Evolutionary conservation across 2,797 vertebrate species (phyloP).

Genomic region (Dromococcyx pavoninus): DNA sequence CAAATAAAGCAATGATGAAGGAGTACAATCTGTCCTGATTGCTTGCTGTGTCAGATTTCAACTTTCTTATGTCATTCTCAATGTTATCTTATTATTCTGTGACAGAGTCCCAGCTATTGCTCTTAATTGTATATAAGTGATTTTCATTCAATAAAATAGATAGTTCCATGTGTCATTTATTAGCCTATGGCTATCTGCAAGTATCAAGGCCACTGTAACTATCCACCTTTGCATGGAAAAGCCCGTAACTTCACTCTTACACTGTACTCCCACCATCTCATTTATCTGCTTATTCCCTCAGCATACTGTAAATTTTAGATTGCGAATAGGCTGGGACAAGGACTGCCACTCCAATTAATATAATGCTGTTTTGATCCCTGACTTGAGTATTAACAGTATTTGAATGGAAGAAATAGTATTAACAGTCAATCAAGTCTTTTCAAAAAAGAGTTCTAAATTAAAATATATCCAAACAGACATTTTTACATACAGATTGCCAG

Average conservation of each 20-base stretch:
- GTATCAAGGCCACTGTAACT: neutral
- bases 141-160: neutral
- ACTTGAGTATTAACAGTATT: neutral
- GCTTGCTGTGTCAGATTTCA: conserved; percentile 13
- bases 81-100: neutral
- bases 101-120: neutral
- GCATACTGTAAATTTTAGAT: neutral
- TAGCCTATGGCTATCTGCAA: neutral
- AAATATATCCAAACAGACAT: neutral
- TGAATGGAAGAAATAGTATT: neutral
- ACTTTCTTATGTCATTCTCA: conserved; percentile 5
- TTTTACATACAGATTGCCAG: neutral
- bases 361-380: neutral
- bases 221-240: neutral
- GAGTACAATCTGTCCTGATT: neutral
- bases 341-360: neutral
- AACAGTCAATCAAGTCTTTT: neutral
- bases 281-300: neutral
- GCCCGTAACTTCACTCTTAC: neutral
- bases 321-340: neutral
- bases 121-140: neutral
- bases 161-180: neutral
- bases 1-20: conserved; percentile 16
- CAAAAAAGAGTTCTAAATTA: neutral
- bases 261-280: neutral